phyloP scores from a whole-genome alignment of 2,113 vertebrate species.

The Promerops cafer region DNA sequence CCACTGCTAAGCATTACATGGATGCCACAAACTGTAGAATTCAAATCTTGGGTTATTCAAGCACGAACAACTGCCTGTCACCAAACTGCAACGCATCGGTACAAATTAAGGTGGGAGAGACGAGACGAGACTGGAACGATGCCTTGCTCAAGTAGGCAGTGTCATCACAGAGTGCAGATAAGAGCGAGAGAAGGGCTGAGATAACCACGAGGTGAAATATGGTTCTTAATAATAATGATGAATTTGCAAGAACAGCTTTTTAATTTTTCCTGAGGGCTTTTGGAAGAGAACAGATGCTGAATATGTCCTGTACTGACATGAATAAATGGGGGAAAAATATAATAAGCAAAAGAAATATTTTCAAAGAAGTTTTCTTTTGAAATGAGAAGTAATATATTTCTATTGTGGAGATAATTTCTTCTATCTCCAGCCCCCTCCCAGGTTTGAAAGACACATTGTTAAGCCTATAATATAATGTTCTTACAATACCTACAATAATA shows the following conservation, averaged over 20 bases:
- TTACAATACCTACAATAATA: neutral
- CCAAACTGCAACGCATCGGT: conserved; percentile 73
- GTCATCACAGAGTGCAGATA: conserved; percentile 66
- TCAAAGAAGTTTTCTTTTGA: conserved; percentile 29
- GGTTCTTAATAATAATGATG: conserved; percentile 68
- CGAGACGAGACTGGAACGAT: conserved; percentile 54
- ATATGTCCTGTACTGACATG: conserved; percentile 61
- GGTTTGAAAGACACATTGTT: conserved; percentile 2
- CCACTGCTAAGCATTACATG: conserved; percentile 83
- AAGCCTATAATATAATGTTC: neutral
- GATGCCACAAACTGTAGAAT: conserved; percentile 83
- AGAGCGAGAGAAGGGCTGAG: conserved; percentile 50
- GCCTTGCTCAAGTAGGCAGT: conserved; percentile 64
- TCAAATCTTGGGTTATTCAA: conserved; percentile 83
- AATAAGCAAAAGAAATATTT: conserved; percentile 36
- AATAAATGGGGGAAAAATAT: conserved; percentile 45
- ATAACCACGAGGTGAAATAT: conserved; percentile 69
- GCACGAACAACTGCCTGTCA: conserved; percentile 83
- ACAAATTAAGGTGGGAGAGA: conserved; percentile 78
- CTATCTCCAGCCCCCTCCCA: neutral
- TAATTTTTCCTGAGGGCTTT: conserved; percentile 74
- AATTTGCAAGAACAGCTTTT: conserved; percentile 74
- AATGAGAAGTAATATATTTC: conserved; percentile 23
- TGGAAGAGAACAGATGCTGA: conserved; percentile 73
- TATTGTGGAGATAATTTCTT: neutral